Conservation (phyloP, 2,888 invertebrate species). For the Nysson spinosus region DNA sequence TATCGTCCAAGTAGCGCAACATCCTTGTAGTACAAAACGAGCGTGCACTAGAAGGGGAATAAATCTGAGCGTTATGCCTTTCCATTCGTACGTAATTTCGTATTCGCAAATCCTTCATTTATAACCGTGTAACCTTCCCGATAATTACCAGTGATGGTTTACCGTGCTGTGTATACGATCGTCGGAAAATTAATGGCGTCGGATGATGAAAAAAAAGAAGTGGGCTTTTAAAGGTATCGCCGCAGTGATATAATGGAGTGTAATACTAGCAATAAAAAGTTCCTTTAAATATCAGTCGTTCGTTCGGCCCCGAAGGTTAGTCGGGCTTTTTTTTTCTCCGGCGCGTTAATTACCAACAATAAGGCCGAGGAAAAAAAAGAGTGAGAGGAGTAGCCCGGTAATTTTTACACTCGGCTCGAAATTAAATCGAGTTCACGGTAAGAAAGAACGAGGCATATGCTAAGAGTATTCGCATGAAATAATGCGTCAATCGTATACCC, state of each 20-base stretch:
- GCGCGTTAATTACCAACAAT: too few species aligned
- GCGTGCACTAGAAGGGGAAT: slow-evolving; percentile 15
- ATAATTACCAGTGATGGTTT: slow-evolving; percentile 15
- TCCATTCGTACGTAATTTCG: slow-evolving; percentile 20
- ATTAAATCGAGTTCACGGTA: slow-evolving; percentile 25
- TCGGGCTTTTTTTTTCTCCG: too few species aligned
- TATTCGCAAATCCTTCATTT: slow-evolving; percentile 18
- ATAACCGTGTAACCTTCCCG: slow-evolving; percentile 1
- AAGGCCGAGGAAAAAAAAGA: too few species aligned
- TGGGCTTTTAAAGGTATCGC: background rate
- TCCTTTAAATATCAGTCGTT: too few species aligned
- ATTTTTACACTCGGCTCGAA: slow-evolving; percentile 5
- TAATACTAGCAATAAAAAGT: background rate
- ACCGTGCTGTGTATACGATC: background rate
- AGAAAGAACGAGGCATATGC: slow-evolving; percentile 22
- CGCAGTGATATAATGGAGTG: background rate
- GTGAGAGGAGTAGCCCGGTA: too few species aligned
- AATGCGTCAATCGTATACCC: slow-evolving; percentile 8
- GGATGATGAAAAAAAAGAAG: background rate
- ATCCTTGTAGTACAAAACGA: too few species aligned
- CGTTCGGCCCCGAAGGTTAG: too few species aligned
- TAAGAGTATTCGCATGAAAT: background rate
- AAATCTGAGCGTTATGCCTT: slow-evolving; percentile 36
- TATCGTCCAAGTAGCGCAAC: slow-evolving; percentile 49
- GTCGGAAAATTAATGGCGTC: background rate